Evolutionary conservation across 2,888 invertebrate species (phyloP).

Genomic region (Nezara viridula): DNA sequence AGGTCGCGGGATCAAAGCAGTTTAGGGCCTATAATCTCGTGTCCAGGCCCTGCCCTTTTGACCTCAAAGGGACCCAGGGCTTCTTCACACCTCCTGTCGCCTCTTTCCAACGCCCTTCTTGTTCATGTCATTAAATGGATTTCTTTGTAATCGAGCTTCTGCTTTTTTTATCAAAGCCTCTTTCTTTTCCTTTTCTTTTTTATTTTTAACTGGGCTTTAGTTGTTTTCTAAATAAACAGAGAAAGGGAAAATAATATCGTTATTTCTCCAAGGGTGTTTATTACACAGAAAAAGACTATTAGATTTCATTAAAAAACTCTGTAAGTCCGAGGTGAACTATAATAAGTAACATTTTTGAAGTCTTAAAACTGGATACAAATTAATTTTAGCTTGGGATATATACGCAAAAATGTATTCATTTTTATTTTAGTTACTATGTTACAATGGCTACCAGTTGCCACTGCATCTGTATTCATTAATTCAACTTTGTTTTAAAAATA

Average conservation of each 20-base stretch:
- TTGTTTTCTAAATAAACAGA: neutral
- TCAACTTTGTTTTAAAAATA: too few species aligned
- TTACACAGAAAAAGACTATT: neutral
- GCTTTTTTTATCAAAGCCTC: neutral
- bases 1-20: neutral
- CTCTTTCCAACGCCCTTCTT: neutral
- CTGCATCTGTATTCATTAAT: too few species aligned
- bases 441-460: too few species aligned
- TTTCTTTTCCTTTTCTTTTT: neutral
- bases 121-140: conserved; percentile 4
- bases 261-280: neutral
- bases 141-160: neutral
- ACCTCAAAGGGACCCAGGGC: neutral
- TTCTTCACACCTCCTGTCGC: neutral
- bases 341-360: too few species aligned
- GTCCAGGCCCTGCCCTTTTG: neutral
- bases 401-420: too few species aligned
- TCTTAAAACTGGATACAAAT: too few species aligned
- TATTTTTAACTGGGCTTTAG: neutral
- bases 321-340: too few species aligned
- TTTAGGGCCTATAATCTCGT: neutral
- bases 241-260: neutral
- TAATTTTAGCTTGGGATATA: too few species aligned
- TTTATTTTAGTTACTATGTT: too few species aligned
- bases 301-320: too few species aligned